Evolutionary conservation across 2,113 vertebrate genomes (phyloP), one percentile per base, ranked within the genome.

Genomic region (Apodemus sylvaticus): DNA sequence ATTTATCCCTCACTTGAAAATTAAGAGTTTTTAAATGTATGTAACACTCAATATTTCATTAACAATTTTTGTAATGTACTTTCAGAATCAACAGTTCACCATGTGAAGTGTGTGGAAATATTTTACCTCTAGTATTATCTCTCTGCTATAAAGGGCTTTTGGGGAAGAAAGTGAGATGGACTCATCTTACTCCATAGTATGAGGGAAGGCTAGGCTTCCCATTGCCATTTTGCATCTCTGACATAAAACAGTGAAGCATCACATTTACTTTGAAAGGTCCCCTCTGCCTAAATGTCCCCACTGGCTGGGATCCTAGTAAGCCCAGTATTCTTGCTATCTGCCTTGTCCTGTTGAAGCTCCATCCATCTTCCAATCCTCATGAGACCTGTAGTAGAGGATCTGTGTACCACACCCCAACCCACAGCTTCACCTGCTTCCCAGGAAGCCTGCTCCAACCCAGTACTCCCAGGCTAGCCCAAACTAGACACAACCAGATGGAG

Each of bases 221-320:
- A 89, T 29, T 82, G 13, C 29, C 58, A 29, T 4, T 93, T 95
- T 89, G 26, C 20, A 77, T 93, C 17, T 20, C 42, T 79, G 60
- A 73, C 14, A 71, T 51, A 13, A 62, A 92, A 87, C 90, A 94
- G 53, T 68, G 91, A 94, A 92, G 20, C n/a, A 88, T 90, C 66
- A 7, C 2, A 13, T 53, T 92, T 93, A 85, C 26, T 96, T 97
- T 77, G 16, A n/a, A 92, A 96, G 34, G 64, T 68, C 93, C 14
- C 34, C 13, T 5, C 66, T 68, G 5, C 11, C 66, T 5, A 13
- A 68, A 68, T 68, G 16, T 13, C 34, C 66, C 14, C 31, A 68
- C 66, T 2, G 36, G 13, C 13, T 36, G 31, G 14, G 66, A 36
- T 13, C 12, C 13, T 68, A 36, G 66, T 1, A 66, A 66, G 29